These are phyloP conservation scores for Epinephelus awoara DNA, from an alignment of 2,797 vertebrate genomes.

Conservation along the genomic window DNA sequence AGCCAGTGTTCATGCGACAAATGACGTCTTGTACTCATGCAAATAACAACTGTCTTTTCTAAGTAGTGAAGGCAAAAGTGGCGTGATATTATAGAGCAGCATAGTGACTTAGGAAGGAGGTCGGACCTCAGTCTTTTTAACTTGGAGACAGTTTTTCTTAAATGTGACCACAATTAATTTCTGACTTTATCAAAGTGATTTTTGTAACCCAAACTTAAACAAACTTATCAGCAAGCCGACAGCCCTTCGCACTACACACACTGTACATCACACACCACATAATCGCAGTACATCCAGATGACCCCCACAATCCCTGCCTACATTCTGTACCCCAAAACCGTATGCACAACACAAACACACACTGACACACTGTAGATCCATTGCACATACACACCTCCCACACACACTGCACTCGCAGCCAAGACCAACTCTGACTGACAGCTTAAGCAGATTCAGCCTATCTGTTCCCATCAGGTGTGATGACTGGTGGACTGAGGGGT, in stretches of 20 bases:
- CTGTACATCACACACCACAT: neutral
- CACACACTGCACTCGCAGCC: slow-evolving; percentile 42
- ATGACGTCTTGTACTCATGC: no score
- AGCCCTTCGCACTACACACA: neutral
- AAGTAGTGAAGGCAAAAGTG: no score
- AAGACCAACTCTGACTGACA: slow-evolving; percentile 67
- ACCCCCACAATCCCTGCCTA: slow-evolving; percentile 9
- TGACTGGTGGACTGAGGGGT: slow-evolving; percentile 61
- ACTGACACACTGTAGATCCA: slow-evolving; percentile 36
- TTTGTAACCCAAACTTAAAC: neutral
- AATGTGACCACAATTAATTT: neutral
- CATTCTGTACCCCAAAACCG: slow-evolving; percentile 19
- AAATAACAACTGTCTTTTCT: no score
- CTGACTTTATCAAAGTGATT: neutral
- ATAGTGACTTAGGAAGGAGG: no score
- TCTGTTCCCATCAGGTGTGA: slow-evolving; percentile 76
- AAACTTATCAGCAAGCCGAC: neutral
- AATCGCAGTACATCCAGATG: slow-evolving; percentile 8
- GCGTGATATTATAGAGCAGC: no score
- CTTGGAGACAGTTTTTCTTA: no score
- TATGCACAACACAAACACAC: slow-evolving; percentile 47
- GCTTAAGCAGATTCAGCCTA: slow-evolving; percentile 65
- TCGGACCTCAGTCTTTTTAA: no score
- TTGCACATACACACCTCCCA: slow-evolving; percentile 45
- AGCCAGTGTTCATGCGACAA: no score